phyloP scores from a whole-genome alignment of 2,888 invertebrate species.

The Gasteruption jaculator region DNA sequence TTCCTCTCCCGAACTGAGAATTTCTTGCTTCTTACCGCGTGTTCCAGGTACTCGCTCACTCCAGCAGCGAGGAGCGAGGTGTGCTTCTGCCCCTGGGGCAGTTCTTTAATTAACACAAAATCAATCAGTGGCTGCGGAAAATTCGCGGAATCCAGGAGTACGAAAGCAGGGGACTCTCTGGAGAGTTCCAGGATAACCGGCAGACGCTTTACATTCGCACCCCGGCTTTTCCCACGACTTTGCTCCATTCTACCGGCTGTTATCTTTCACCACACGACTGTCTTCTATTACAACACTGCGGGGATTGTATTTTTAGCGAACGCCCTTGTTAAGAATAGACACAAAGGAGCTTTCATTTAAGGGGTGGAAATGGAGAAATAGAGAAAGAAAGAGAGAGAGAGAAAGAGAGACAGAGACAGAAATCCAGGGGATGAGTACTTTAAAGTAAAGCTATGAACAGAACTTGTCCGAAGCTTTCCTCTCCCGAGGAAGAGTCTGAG shows the following conservation, averaged over 20 bases:
- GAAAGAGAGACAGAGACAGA: not conserved
- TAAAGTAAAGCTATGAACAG: too few species aligned
- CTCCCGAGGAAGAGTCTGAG: slow-evolving; percentile 24
- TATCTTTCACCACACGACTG: too few species aligned
- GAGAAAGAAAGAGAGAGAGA: slow-evolving; percentile 2
- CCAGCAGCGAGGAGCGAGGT: slow-evolving; percentile 22
- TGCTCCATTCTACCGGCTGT: too few species aligned
- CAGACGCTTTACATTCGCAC: too few species aligned
- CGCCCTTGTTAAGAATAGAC: too few species aligned
- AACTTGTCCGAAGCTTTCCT: too few species aligned
- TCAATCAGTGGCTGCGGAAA: slow-evolving; percentile 35
- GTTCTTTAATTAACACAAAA: slow-evolving; percentile 44
- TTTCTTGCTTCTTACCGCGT: slow-evolving; percentile 32
- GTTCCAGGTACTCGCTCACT: slow-evolving; percentile 30
- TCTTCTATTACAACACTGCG: too few species aligned
- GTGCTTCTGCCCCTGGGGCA: slow-evolving; percentile 26
- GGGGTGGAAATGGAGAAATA: slow-evolving; percentile 5
- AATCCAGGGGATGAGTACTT: slow-evolving; percentile 1
- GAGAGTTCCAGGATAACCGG: too few species aligned
- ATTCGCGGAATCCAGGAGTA: slow-evolving; percentile 28
- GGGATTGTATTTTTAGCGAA: too few species aligned
- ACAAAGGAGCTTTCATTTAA: too few species aligned
- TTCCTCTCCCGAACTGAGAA: slow-evolving; percentile 27
- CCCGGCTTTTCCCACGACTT: too few species aligned
- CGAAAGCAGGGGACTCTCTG: slow-evolving; percentile 1